phyloP scores from a whole-genome alignment of 2,113 vertebrate genomes.

The Pampusana beccarii region DNA sequence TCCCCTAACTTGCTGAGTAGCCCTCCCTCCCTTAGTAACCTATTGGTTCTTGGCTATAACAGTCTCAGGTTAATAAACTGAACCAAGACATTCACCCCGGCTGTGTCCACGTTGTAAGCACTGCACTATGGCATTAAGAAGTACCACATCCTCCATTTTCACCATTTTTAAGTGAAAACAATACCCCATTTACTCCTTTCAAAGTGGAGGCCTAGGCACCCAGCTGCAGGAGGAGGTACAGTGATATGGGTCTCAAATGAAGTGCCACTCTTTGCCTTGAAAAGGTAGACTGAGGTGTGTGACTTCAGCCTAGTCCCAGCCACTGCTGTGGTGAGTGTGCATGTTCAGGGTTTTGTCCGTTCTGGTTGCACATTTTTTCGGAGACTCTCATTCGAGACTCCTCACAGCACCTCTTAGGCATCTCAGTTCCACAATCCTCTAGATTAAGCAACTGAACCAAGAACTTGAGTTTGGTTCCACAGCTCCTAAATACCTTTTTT shows the following conservation, averaged over 20 bases:
- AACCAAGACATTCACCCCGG: neutral
- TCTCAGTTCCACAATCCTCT: neutral
- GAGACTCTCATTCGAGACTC: neutral
- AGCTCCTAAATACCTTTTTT: neutral
- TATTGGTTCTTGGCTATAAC: neutral
- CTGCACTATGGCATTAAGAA: neutral
- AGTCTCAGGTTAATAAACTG: neutral
- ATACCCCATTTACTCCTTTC: neutral
- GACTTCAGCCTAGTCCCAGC: neutral
- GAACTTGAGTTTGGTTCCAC: neutral
- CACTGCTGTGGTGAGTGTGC: neutral
- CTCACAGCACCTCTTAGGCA: neutral
- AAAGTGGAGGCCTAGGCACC: neutral
- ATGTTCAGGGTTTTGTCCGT: neutral
- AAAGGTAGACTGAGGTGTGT: neutral
- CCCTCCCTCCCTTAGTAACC: neutral
- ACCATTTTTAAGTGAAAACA: neutral
- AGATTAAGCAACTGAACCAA: neutral
- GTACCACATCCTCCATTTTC: neutral
- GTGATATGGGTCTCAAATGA: neutral
- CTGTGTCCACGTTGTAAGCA: neutral
- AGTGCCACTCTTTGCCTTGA: neutral
- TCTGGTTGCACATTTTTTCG: neutral
- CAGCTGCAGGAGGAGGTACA: neutral
- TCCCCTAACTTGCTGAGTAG: neutral